Conservation (phyloP, 2,797 vertebrate genomes). For the Selene dorsalis region DNA sequence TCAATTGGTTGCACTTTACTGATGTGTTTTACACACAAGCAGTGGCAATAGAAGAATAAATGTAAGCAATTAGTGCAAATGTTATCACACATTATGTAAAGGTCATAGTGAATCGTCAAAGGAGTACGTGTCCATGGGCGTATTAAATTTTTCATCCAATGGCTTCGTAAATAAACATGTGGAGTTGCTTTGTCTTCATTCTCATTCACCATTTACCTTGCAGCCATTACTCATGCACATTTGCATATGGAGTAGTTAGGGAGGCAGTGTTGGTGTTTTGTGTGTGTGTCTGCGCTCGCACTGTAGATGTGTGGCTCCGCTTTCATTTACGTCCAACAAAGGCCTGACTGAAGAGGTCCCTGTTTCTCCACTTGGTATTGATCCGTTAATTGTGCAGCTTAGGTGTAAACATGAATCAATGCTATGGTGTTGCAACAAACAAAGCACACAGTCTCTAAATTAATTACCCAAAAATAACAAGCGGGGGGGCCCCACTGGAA, state of each 20-base stretch:
- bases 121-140: conserved; percentile 24
- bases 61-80: conserved; percentile 42
- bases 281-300: background rate
- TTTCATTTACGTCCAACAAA: conserved; percentile 72
- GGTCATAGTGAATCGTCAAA: conserved; percentile 46
- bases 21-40: background rate
- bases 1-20: background rate
- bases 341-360: conserved; percentile 68
- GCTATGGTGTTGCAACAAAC: conserved; percentile 69
- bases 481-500: conserved; percentile 40
- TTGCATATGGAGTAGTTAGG: conserved; percentile 57
- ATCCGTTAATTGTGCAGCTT: conserved; percentile 81
- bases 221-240: conserved; percentile 55
- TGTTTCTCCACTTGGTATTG: conserved; percentile 73
- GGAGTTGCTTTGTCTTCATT: conserved; percentile 54
- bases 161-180: conserved; percentile 57
- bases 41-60: conserved; percentile 35
- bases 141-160: conserved; percentile 30
- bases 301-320: conserved; percentile 29
- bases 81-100: conserved; percentile 40
- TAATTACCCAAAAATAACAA: conserved; percentile 77
- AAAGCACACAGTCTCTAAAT: conserved; percentile 70
- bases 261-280: conserved; percentile 13
- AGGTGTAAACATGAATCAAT: conserved; percentile 82
- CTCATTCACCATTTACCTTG: conserved; percentile 36